Evolutionary conservation across 2,113 vertebrate species (phyloP), one percentile per base, ranked within the genome.

Genomic region (Lophotis ruficrista): DNA sequence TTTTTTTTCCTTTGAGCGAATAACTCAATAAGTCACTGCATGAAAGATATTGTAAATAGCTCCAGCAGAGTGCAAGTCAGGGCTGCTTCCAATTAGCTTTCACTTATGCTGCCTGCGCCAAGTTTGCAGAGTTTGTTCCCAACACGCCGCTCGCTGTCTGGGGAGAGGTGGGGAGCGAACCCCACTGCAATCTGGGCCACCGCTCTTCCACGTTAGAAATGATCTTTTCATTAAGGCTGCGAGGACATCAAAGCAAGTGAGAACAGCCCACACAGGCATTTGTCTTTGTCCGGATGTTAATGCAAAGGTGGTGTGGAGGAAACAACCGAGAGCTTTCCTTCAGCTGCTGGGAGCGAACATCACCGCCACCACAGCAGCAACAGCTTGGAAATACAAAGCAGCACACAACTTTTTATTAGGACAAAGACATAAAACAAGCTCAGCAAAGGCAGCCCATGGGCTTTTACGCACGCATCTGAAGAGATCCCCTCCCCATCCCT

Each of bases 81-180:
- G 94, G 96, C 95, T 93, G 96, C 96, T 95, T 97, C 96, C 95
- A 97, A 95, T 96, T 94, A 97, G 94, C 94, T 92, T 94, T 97
- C 96, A 90, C 95, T 97, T 95, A 94, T 1, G 0, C 89, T 94
- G 84, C 83, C 84, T 84, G 93, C 6, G 92, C 97, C 98, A 97
- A 97, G 92, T 97, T 81, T 81, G 92, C 83, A 48, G 92, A 94
- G 88, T 69, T 85, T 93, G 88, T 25, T 92, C 89, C 94, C 89
- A 89, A 93, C 9, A 35, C 18, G 7, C 86, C 5, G 35, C 84
- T 84, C 7, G 4, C 77, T 78, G 83, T 70, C 83, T 94, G 83
- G 54, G n/a, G 66, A 96, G 83, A 94, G 76, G 83, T 93, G 71
- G 20, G 78, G 48, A 95, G 57, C 3, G 4, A 93, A 78, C 80